phyloP scores from a whole-genome alignment of 2,888 invertebrate genomes.

The Pyrrhia umbra region DNA sequence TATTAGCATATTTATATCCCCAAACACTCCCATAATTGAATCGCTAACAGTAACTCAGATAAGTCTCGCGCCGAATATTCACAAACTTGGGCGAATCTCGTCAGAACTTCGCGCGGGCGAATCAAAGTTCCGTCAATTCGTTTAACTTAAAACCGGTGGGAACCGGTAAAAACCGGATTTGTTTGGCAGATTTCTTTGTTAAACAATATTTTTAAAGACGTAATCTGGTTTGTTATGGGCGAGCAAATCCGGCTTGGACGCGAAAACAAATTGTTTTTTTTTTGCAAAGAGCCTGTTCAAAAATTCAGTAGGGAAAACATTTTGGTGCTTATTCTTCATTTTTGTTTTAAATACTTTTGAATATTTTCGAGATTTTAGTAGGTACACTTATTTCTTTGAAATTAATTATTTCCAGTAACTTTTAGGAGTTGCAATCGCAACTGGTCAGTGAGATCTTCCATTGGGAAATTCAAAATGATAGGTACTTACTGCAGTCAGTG shows the following conservation, averaged over 20 bases:
- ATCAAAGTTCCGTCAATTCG: slow-evolving; percentile 69
- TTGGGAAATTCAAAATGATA: too few species aligned
- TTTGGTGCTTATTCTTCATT: slow-evolving; percentile 37
- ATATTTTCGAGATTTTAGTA: slow-evolving; percentile 41
- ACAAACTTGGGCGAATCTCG: slow-evolving; percentile 65
- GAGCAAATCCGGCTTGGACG: slow-evolving; percentile 48
- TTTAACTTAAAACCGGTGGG: slow-evolving; percentile 61
- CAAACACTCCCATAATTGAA: slow-evolving; percentile 61
- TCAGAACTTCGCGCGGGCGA: slow-evolving; percentile 65
- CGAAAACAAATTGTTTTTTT: slow-evolving; percentile 58
- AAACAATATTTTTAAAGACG: slow-evolving; percentile 67
- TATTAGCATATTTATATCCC: slow-evolving; percentile 55
- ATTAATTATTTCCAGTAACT: not conserved
- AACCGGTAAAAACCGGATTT: slow-evolving; percentile 66
- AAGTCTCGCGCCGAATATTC: slow-evolving; percentile 53
- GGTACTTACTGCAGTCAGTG: too few species aligned
- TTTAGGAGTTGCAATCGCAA: too few species aligned
- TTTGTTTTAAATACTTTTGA: slow-evolving; percentile 50
- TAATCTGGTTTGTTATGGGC: slow-evolving; percentile 70
- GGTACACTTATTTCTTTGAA: slow-evolving; percentile 21
- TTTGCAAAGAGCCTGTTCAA: slow-evolving; percentile 53
- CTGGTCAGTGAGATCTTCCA: not conserved
- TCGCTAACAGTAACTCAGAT: slow-evolving; percentile 54
- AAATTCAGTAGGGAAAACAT: slow-evolving; percentile 56
- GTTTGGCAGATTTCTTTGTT: slow-evolving; percentile 68